Base-by-base conservation (phyloP, 2,797 vertebrate species). In the Neosilurus hyrtlii region DNA sequence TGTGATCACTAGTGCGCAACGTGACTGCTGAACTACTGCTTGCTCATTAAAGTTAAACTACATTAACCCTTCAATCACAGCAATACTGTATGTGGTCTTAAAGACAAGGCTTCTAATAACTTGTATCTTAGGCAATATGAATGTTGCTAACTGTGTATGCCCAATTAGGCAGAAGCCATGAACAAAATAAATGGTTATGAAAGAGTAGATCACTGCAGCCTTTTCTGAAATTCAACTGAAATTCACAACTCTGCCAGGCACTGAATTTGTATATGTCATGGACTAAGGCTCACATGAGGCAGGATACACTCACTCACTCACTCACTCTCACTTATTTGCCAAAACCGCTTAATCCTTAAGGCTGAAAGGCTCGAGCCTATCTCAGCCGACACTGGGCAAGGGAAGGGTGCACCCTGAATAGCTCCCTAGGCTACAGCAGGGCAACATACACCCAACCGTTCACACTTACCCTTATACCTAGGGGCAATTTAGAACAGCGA, bases 151-250 rank as follows among this genome's bases (percentile, higher is more conserved):
- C 22, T 68, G 20, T 57, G 35, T 22, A 37, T 57, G 54, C 54
- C 72, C 35, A 70, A 52, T 83, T 83, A 83, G 35, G 30, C 74
- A 82, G 65, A 77, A 61, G 59, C 43, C 80, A 81, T 30, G 35
- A 59, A 73, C 68, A 81, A 73, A 73, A 59, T 51, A 61, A 35
- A 82, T 82, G 70, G 5, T 15, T 63, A 54, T 73, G 67, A 57
- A 11, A 72, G 43, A 24, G 7, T 26, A 59, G 20, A 57, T 49
- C n/a, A 76, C 56, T 61, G 24, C 35, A 61, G 62, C 26, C 56
- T 16, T 70, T 77, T n/a, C n/a, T n/a, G n/a, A n/a, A n/a, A n/a
- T n/a, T n/a, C n/a, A n/a, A n/a, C n/a, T n/a, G n/a, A n/a, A n/a
- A n/a, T n/a, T n/a, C 8, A 30, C 49, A 73, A 56, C 7, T 30